Base-by-base conservation (phyloP, 1,140 invertebrate genomes). In the Lineus longissimus region DNA sequence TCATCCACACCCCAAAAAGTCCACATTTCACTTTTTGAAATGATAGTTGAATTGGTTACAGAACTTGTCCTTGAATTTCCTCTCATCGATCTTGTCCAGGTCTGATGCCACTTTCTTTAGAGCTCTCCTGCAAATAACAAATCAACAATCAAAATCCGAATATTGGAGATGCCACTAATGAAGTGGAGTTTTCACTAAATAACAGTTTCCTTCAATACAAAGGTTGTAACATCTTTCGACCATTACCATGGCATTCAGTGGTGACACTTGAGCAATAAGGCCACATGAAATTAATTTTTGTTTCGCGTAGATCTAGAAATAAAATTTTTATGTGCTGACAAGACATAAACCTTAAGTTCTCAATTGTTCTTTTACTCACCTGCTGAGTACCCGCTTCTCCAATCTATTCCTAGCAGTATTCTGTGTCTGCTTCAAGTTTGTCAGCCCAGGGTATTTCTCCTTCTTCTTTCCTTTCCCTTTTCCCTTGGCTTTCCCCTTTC, bases 41-140 rank as follows among this genome's bases (percentile, higher is more conserved):
- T 36, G 33, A 64, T 86, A 86, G 71, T 85, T 83, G 69, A 84
- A 86, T 68, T 86, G 84, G 68, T 86, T 84, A 7, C 82, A 84
- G 80, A 84, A 86, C 73, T 86, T 86, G 63, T 86, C 85, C 61
- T 78, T 70, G 43, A 78, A 76, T 70, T 74, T 77, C 61, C 83
- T 83, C 40, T 77, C 72, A 67, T 84, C 84, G 2, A 81, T 45
- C 25, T 69, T 67, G 73, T 86, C 81, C 60, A 86, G 40, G 11
- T 70, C 73, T 17, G 70, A 55, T 31, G 82, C 79, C 7, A 86
- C 84, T 70, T 78, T 73, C 63, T 78, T 82, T 65, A 85, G 15
- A 1, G 78, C 63, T 27, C 65, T 51, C 58, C 78, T 80, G 73
- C 23, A 74, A 69, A 27, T 56, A 22, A 19, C 2, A 41, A 58